Evolutionary conservation across 2,113 vertebrate genomes (phyloP).

Genomic region (Seriola rivoliana): DNA sequence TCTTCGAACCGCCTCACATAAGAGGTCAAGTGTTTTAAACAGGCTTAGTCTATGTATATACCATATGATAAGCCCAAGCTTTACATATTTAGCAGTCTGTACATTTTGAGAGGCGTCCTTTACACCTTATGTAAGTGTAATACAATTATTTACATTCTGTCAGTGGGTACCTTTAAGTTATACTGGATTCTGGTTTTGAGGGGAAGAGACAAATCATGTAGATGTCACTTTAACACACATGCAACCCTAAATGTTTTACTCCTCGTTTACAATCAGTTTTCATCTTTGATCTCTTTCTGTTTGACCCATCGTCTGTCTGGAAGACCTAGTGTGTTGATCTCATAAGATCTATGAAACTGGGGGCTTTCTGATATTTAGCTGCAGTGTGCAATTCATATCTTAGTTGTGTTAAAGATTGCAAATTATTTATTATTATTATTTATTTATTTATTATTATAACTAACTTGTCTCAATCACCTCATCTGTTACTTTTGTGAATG

Average conservation of each 20-base stretch:
- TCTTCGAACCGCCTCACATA: constrained; percentile 29
- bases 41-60: constrained; percentile 43
- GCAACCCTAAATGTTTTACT: not conserved
- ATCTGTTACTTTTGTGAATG: no score
- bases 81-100: constrained; percentile 41
- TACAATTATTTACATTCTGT: not conserved
- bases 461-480: no score
- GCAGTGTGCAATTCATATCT: not conserved
- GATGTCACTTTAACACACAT: not conserved
- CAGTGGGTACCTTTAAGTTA: not conserved
- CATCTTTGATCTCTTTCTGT: not conserved
- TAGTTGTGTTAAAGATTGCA: no score
- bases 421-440: no score
- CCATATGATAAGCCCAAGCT: constrained; percentile 32
- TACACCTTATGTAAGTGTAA: not conserved
- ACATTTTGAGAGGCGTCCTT: not conserved
- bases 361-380: not conserved
- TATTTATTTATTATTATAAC: no score
- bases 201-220: not conserved
- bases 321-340: not conserved
- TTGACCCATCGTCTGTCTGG: not conserved
- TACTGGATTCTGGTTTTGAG: not conserved
- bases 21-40: constrained; percentile 48
- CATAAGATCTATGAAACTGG: not conserved
- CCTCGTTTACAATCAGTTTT: not conserved